phyloP scores from a whole-genome alignment of 2,888 invertebrate genomes.

The Altica lythri region DNA sequence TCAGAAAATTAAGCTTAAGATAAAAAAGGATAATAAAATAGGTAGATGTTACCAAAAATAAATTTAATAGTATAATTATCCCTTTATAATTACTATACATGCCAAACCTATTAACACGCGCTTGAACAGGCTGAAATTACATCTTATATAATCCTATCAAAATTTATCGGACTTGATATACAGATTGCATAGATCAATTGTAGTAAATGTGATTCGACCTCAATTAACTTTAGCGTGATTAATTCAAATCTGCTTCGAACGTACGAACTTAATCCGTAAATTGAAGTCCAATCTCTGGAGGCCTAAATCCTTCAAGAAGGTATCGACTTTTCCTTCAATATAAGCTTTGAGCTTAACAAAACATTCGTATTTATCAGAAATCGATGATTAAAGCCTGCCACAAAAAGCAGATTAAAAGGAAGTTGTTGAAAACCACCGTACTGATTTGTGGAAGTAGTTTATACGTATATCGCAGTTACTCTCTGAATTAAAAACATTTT shows the following conservation, averaged over 20 bases:
- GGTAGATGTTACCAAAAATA: too few relatives aligned
- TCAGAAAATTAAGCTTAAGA: too few relatives aligned
- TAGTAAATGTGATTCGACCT: neutral
- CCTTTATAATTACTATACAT: too few relatives aligned
- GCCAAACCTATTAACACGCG: too few relatives aligned
- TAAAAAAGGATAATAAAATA: too few relatives aligned
- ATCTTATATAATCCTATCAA: too few relatives aligned
- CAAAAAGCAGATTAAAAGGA: constrained; percentile 1
- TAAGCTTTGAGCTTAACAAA: constrained; percentile 8
- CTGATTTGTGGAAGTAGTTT: neutral
- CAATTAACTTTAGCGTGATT: constrained; percentile 7
- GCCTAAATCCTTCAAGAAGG: constrained; percentile 1
- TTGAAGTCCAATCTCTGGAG: constrained; percentile 2
- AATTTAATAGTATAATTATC: too few relatives aligned
- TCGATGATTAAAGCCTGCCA: constrained; percentile 7
- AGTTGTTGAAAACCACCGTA: constrained; percentile 4
- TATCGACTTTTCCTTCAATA: constrained; percentile 5
- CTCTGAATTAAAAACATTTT: too few relatives aligned
- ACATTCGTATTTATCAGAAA: constrained; percentile 9
- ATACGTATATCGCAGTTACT: too few relatives aligned
- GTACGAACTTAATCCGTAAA: constrained; percentile 9
- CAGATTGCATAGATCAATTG: too few relatives aligned
- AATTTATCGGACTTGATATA: too few relatives aligned
- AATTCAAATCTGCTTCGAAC: constrained; percentile 8
- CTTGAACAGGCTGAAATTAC: too few relatives aligned